Base-by-base conservation (phyloP, 2,113 vertebrate genomes). In the Ancistrus triradiatus region DNA sequence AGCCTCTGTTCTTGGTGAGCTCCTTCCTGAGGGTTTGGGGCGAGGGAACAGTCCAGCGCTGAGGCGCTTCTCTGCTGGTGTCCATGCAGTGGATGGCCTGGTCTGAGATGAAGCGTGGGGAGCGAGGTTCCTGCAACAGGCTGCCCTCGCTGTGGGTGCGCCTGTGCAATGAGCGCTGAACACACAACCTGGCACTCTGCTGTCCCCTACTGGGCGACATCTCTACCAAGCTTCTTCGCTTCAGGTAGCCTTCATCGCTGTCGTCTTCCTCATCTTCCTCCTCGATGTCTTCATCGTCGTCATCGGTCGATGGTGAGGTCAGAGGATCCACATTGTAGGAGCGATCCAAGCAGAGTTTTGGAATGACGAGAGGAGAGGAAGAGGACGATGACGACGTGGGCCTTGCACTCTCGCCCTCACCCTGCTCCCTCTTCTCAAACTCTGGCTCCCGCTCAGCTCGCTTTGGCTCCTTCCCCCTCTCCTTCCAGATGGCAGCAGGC, bases 101-200 rank as follows among this genome's bases (percentile, higher is more conserved):
- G 83, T 98, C 93, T 0, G 95, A 97, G 72, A 91, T 80, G 73
- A 93, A 96, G 77, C 85, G 89, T 24, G 90, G 83, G 2, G 88
- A 79, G 0, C 82, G 86, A 49, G 86, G 55, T 70, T 95, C 91
- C 75, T 89, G 90, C 58, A 93, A 84, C 31, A 98, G 81, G 69
- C 91, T 94, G 49, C 94, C 93, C 78, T 97, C 95, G 0, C 94
- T 95, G 83, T 94, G 89, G 0, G 94, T 95, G 31, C 94, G 90
- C 3, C 90, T 82, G 35, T 89, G 81, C 73, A 92, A 82, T 0
- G 90, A 88, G 68, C 70, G 84, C 84, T 89, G 88, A 55, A 87
- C 84, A 0, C 83, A 80, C 47, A 91, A 78, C 0, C 78, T 84
- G 33, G 37, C 79, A 73, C 81, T 80, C 58, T 75, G 65, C 0